These are phyloP conservation scores for Rhea americana DNA, from an alignment of 2,113 vertebrate genomes.

Conservation along the genomic window DNA sequence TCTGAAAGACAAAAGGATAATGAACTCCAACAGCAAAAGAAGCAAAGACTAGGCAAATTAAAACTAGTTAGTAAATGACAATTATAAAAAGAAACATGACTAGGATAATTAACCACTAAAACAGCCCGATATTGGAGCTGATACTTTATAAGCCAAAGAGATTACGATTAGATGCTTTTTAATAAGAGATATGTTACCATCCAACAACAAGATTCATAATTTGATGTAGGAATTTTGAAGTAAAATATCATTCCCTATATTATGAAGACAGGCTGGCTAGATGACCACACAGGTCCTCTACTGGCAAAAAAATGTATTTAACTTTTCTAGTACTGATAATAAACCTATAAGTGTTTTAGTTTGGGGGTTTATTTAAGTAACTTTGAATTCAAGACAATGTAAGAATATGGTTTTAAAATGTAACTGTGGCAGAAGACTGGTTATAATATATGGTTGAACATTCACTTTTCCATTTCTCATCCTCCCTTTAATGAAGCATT, in stretches of 20 bases:
- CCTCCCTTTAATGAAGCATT: not conserved
- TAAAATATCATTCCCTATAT: not conserved
- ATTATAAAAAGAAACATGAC: not conserved
- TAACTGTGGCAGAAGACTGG: not conserved
- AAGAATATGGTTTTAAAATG: not conserved
- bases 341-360: not conserved
- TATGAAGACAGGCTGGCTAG: not conserved
- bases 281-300: not conserved
- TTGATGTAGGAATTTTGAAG: not conserved
- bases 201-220: not conserved
- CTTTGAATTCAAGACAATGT: not conserved
- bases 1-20: not conserved
- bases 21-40: not conserved
- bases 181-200: not conserved
- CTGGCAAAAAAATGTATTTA: not conserved
- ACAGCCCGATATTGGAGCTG: not conserved
- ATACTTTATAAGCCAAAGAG: not conserved
- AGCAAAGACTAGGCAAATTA: not conserved
- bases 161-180: not conserved
- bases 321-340: not conserved
- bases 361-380: not conserved
- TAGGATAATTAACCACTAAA: not conserved
- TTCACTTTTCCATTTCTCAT: not conserved
- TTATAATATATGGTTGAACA: not conserved
- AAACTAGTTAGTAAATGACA: not conserved